phyloP scores from a whole-genome alignment of 2,113 vertebrate species.

The Otus sunia region DNA sequence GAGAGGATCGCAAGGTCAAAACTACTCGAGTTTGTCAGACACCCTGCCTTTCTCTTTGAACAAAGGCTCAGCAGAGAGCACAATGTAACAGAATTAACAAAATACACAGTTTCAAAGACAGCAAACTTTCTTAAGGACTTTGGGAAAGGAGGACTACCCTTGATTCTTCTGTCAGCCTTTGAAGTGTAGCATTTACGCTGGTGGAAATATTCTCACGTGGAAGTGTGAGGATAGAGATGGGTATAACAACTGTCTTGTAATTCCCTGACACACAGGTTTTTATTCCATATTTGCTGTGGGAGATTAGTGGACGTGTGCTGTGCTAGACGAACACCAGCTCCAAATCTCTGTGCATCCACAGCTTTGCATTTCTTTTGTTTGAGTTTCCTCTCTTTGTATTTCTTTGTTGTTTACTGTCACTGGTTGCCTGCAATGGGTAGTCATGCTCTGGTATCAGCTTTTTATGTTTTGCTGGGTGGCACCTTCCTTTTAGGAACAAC shows the following conservation, averaged over 20 bases:
- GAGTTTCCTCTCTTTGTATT: neutral
- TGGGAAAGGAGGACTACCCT: neutral
- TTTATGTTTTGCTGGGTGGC: neutral
- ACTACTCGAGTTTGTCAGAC: neutral
- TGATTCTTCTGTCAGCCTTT: neutral
- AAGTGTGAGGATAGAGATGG: neutral
- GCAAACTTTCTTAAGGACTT: neutral
- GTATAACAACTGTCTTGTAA: too few species aligned
- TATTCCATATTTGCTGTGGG: neutral
- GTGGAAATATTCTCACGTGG: rapidly evolving
- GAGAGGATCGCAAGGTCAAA: neutral
- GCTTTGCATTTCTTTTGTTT: neutral
- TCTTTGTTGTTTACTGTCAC: neutral
- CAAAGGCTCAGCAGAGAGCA: neutral
- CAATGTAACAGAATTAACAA: neutral
- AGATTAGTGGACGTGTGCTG: rapidly evolving
- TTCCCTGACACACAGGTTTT: neutral
- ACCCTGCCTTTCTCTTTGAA: neutral
- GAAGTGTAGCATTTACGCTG: rapidly evolving
- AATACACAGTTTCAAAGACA: neutral
- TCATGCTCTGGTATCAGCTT: neutral
- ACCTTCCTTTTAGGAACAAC: neutral
- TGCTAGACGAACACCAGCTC: neutral
- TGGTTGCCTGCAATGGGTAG: neutral
- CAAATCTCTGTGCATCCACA: neutral